phyloP scores from a whole-genome alignment of 1,140 invertebrate genomes.

The Ooceraea biroi region DNA sequence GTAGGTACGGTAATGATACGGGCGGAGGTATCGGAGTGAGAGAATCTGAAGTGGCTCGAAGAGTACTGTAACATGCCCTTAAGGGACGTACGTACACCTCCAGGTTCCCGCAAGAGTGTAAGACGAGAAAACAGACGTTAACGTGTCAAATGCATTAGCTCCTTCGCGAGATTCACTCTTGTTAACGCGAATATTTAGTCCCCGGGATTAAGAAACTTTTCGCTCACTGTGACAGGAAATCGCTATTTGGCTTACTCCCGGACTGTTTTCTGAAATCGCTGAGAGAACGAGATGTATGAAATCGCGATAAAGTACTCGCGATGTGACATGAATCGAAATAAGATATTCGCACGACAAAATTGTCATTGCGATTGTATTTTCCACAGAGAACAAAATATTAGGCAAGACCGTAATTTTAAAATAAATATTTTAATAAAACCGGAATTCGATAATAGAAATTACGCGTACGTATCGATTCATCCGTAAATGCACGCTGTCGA shows the following conservation, averaged over 20 bases:
- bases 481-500: conserved; percentile 61
- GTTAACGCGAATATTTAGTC: conserved; percentile 73
- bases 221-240: neutral
- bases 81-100: conserved; percentile 79
- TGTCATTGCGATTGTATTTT: too few relatives aligned
- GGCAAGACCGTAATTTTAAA: too few relatives aligned
- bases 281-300: neutral
- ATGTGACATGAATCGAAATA: neutral
- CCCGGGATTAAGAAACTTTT: conserved; percentile 39
- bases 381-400: too few relatives aligned
- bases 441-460: neutral
- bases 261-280: neutral
- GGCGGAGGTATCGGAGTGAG: conserved; percentile 77
- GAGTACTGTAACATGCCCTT: conserved; percentile 82
- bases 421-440: too few relatives aligned
- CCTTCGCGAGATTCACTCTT: conserved; percentile 54
- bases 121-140: conserved; percentile 81
- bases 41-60: conserved; percentile 77
- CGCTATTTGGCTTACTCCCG: neutral
- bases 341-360: neutral
- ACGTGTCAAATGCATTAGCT: conserved; percentile 82
- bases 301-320: neutral
- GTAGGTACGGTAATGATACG: conserved; percentile 72
- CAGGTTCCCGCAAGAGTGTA: conserved; percentile 78
- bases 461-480: conserved; percentile 20